A percentile compares a stretch with the other conserved stretches of the same genome.
phyloP scores from a whole-genome alignment of 2,113 vertebrate genomes.

The Charadrius vociferus region DNA sequence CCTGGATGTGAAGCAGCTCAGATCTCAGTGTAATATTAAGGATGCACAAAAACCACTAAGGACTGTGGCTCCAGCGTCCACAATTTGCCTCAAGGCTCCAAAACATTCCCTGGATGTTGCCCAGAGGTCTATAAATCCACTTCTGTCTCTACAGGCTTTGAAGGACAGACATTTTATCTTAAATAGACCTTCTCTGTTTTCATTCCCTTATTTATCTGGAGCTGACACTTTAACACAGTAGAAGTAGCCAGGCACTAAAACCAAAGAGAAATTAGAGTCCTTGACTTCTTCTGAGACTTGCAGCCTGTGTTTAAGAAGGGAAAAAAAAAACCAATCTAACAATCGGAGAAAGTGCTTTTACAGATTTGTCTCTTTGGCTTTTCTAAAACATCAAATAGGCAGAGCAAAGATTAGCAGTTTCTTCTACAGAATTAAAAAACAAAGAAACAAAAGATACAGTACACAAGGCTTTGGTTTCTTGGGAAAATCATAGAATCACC shows the following conservation, averaged over 20 bases:
- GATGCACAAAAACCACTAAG: background rate
- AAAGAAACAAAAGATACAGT: background rate
- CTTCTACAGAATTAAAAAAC: background rate
- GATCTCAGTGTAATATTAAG: background rate
- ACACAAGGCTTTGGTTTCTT: background rate
- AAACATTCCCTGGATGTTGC: slow-evolving; percentile 40
- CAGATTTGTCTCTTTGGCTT: slow-evolving; percentile 32
- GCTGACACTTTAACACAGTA: slow-evolving; percentile 36
- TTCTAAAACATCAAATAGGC: slow-evolving; percentile 1
- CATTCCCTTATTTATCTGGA: slow-evolving; percentile 55
- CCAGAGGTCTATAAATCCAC: slow-evolving; percentile 19
- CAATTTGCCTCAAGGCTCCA: slow-evolving; percentile 27
- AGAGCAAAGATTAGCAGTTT: slow-evolving; percentile 19
- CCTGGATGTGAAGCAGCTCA: background rate
- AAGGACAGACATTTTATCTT: slow-evolving; percentile 54
- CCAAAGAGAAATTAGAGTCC: slow-evolving; percentile 52
- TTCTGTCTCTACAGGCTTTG: slow-evolving; percentile 42
- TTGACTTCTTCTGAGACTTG: slow-evolving; percentile 57
- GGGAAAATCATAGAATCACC: background rate
- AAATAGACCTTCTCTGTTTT: slow-evolving; percentile 59
- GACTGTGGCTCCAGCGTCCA: background rate
- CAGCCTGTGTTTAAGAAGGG: slow-evolving; percentile 38
- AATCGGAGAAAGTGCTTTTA: background rate
- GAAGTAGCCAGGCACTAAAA: slow-evolving; percentile 51
- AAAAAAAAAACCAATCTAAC: background rate